Percentiles rank a stretch among this genome's conserved stretches.
Evolutionary conservation across 2,888 invertebrate species (phyloP).

Genomic region (Tuta absoluta): DNA sequence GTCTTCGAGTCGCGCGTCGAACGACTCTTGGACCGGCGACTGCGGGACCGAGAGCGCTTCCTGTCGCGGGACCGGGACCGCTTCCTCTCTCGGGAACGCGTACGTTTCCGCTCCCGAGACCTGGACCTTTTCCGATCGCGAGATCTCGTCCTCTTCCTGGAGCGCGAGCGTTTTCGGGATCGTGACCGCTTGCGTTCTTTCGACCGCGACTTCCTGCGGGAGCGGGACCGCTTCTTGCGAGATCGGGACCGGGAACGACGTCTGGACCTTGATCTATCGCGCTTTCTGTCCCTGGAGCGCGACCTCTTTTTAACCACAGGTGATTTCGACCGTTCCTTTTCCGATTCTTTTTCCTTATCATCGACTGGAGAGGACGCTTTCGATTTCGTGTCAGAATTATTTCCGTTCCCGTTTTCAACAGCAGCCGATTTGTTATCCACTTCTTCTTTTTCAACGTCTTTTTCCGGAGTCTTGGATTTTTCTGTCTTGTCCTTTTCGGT

Average conservation of each 20-base stretch:
- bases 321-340: constrained; percentile 47
- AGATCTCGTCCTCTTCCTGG: constrained; percentile 80
- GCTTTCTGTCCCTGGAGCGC: constrained; percentile 69
- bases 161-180: constrained; percentile 78
- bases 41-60: constrained; percentile 69
- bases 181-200: constrained; percentile 64
- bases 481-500: constrained; percentile 56
- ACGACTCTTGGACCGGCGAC: constrained; percentile 69
- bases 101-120: constrained; percentile 73
- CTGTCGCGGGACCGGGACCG: constrained; percentile 70
- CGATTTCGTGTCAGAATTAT: constrained; percentile 54
- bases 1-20: constrained; percentile 70
- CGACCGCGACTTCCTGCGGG: constrained; percentile 64
- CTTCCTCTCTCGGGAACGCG: constrained; percentile 73
- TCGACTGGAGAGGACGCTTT: constrained; percentile 60
- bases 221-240: constrained; percentile 73
- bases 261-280: constrained; percentile 80
- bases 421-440: constrained; percentile 53
- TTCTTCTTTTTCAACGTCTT: constrained; percentile 53
- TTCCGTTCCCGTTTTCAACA: constrained; percentile 67
- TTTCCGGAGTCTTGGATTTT: constrained; percentile 62
- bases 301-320: constrained; percentile 70
- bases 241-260: constrained; percentile 83
- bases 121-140: constrained; percentile 74
- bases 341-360: constrained; percentile 56